Percentiles rank a stretch among this genome's conserved stretches.
Conservation (phyloP, 2,113 vertebrate species). For the Poeciliopsis prolifica region DNA sequence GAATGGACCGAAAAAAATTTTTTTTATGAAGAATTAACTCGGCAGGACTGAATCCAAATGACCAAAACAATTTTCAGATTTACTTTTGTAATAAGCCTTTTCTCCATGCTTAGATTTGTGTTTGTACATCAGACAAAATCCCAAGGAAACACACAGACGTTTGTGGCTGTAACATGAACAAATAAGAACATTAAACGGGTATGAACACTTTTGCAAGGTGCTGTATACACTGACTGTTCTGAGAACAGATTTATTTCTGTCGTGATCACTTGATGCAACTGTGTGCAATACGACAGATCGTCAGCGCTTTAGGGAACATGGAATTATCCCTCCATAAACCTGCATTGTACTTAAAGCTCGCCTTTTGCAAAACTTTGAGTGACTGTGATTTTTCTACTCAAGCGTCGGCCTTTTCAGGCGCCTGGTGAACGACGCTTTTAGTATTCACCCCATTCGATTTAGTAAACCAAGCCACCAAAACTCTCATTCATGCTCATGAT, state of each 20-base stretch:
- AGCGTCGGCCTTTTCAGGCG: slow-evolving; percentile 3
- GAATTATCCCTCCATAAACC: no score
- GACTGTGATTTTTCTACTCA: slow-evolving; percentile 8
- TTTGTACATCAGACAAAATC: no score
- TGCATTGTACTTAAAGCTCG: background rate
- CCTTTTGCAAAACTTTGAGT: slow-evolving; percentile 19
- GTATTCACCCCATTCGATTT: slow-evolving; percentile 22
- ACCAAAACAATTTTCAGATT: no score
- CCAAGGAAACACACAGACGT: background rate
- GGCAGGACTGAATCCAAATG: no score
- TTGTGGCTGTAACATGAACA: background rate
- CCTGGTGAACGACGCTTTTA: slow-evolving; percentile 11
- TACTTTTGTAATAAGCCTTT: no score
- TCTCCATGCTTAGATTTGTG: no score
- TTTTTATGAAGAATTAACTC: no score
- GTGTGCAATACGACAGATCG: background rate
- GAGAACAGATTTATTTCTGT: background rate
- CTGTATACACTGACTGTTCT: background rate
- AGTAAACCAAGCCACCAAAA: slow-evolving; percentile 25
- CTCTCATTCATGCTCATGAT: slow-evolving; percentile 32
- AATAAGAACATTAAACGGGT: no score
- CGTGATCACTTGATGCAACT: background rate
- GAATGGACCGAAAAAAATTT: no score
- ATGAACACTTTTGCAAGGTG: background rate
- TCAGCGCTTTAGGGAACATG: no score